Evolutionary conservation across 1,140 invertebrate species (phyloP), one percentile per base, ranked within the genome.

Genomic region (Drosophila athabasca): DNA sequence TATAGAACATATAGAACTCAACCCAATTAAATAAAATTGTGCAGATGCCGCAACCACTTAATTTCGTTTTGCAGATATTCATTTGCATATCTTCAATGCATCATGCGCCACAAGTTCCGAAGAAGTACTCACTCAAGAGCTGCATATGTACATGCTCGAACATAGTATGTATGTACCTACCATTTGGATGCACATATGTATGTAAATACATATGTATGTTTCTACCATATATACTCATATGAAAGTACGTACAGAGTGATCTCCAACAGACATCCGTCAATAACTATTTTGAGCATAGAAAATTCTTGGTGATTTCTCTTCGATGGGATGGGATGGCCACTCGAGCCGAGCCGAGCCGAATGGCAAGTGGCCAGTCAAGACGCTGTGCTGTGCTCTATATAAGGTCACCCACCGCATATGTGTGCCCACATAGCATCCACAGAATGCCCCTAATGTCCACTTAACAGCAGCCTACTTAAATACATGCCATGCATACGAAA

Each of bases 391-490:
- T 39, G 78, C 62, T 81, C 82, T 81, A 87, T 87, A 85, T 87
- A 85, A 85, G 78, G 82, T 85, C 82, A 67, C 73, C 77, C 68
- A 78, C 35, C 35, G 35, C 35, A 39, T 39, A 39, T 39, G 35
- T 81, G 71, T 87, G 81, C 79, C 71, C 74, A 74, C 70, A 67
- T 75, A 75, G 76, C 69, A 62, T 75, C 54, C 59, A 62, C 60
- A 75, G 78, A 71, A 87, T 85, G 82, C 82, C 78, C 82, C 82
- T 87, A 82, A 85, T 85, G 82, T 82, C 82, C 82, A 87, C 82
- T 85, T 78, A 76, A 65, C 82, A 75, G 46, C 60, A 65, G 78
- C 78, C 82, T 78, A 82, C 78, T 87, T 87, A 78, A 85, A 81
- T 65, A 87, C 82, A 87, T 78, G 78, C 59, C 82, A 64, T 87